Evolutionary conservation across 2,888 invertebrate genomes (phyloP), one percentile per base, ranked within the genome.

Genomic region (Blastobasis adustella): DNA sequence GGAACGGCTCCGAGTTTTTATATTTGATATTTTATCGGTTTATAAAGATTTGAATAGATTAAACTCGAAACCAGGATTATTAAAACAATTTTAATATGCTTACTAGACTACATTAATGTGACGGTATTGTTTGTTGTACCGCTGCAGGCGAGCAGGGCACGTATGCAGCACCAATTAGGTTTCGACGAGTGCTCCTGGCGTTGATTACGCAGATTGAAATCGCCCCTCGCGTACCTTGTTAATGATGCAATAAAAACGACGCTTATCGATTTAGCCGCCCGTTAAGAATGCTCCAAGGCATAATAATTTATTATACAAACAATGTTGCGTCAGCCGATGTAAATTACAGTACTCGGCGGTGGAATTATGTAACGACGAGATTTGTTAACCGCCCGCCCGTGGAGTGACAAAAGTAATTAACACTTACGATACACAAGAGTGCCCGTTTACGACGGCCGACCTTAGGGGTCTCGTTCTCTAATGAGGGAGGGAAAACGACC

Each of bases 171-270:
- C 63, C 73, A 73, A 75, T 79, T 75, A 76, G 71, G 67, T 69
- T 68, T 66, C 37, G 46, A 49, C 47, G 51, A 49, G 47, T 41
- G 51, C 73, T 72, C 69, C 71, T 67, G 72, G 76, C 75, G 74
- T 78, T 82, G 85, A 86, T 83, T 82, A 81, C 80, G 73, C 72
- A 82, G 82, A 85, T 85, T 82, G 76, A 79, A 80, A 86, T 84
- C 82, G 74, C 77, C 79, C 77, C 82, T 77, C 77, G 76, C 71
- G 71, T 65, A 63, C 78, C 73, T 73, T 74, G 79, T 83, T 85
- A 87, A 86, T 86, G 82, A 80, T 81, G 85, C 79, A 80, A 86
- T 87, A 86, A 87, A 83, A 83, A 82, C 76, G 78, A 75, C 78
- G 76, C 81, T 82, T 84, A 85, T 85, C 83, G 83, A 84, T 80